These are phyloP conservation scores for Drosophila emarginata DNA, from an alignment of 2,888 invertebrate genomes.

Conservation along the genomic window DNA sequence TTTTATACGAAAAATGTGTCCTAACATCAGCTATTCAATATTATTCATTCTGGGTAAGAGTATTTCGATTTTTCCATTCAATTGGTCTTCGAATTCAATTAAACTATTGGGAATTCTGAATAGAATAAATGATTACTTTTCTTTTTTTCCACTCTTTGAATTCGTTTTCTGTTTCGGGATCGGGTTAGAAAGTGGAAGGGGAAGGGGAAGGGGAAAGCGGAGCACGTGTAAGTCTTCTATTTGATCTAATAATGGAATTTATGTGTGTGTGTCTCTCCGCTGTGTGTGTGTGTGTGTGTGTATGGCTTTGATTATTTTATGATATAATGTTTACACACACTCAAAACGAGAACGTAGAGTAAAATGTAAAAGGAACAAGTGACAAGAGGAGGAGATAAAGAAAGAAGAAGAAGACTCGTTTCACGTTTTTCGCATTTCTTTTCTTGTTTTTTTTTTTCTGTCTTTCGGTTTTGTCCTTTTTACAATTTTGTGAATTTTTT, in stretches of 20 bases:
- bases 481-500: neutral
- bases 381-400: neutral
- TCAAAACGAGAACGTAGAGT: neutral
- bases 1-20: too few relatives aligned
- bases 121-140: neutral
- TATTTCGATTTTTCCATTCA: neutral
- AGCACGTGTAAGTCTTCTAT: neutral
- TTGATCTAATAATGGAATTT: conserved; percentile 4
- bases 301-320: conserved; percentile 5
- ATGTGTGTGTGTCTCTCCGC: neutral
- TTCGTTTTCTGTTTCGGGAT: neutral
- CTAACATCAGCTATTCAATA: too few relatives aligned
- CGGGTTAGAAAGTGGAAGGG: neutral
- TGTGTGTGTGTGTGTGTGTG: neutral
- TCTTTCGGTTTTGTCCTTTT: neutral
- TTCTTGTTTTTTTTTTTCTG: neutral
- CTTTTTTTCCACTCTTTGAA: too few relatives aligned
- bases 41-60: neutral
- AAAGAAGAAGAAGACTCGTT: neutral
- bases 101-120: conserved; percentile 1
- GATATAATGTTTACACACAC: conserved; percentile 9
- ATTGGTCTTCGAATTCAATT: neutral
- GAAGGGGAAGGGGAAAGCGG: neutral
- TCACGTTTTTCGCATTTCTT: neutral
- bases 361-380: too few relatives aligned